Evolutionary conservation across 2,113 vertebrate genomes (phyloP).

Genomic region (Mormoops blainvillei): DNA sequence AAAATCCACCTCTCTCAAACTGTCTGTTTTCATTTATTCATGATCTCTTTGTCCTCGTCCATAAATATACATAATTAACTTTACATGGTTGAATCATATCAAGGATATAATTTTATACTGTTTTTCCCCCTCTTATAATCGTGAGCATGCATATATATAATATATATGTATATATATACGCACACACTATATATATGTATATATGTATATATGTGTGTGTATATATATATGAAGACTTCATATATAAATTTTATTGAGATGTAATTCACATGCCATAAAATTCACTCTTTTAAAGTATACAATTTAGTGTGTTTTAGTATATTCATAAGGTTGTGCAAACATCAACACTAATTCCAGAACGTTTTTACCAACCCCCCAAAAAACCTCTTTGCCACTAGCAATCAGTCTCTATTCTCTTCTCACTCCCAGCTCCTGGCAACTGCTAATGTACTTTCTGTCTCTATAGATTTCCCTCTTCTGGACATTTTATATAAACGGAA

Average conservation of each 20-base stretch:
- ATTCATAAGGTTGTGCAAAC: not conserved
- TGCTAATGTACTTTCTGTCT: not conserved
- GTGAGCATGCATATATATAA: not conserved
- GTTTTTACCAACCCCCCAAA: not conserved
- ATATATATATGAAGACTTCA: not conserved
- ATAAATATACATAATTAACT: not conserved
- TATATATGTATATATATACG: not conserved
- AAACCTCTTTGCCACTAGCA: not conserved
- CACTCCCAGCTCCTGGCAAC: not conserved
- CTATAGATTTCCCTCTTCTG: not conserved
- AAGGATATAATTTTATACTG: not conserved
- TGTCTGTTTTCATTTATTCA: not conserved
- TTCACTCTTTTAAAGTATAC: not conserved
- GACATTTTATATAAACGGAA: slow-evolving; percentile 22
- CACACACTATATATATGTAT: too few species aligned
- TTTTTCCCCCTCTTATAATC: not conserved
- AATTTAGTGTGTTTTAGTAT: not conserved
- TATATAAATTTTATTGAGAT: not conserved
- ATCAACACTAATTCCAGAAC: not conserved
- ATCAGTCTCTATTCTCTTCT: not conserved
- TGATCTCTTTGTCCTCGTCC: not conserved
- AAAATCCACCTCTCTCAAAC: not conserved
- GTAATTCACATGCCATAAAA: not conserved
- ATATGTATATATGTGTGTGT: not conserved
- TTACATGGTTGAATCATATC: not conserved